Evolutionary conservation across 2,113 vertebrate species (phyloP), one percentile per base, ranked within the genome.

Genomic region (Chamaea fasciata): DNA sequence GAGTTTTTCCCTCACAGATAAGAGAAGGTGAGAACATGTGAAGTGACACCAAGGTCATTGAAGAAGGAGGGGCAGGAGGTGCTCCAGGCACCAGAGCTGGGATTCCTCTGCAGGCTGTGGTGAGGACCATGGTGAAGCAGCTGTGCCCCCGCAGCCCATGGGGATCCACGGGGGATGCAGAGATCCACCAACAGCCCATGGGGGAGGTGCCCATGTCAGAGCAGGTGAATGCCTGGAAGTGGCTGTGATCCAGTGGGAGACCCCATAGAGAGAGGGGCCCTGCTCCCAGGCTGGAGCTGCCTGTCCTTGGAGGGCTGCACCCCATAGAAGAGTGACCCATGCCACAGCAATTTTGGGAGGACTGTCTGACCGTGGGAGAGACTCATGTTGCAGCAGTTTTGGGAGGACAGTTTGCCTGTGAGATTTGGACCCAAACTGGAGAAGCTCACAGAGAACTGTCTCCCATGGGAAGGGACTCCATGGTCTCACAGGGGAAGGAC

Each of bases 131-230:
- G 47, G 46, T 7, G 23, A 7, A 33, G 46, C 35, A 63, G 59
- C 46, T 21, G 35, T 27, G 35, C 13, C 6, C 13, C 22, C 13
- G 15, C 35, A 21, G 46, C 35, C 55, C 12, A 0, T 7, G 44
- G 44, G 42, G 13, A 60, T 49, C 56, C 56, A 60, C 0, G 0
- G 16, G 55, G 24, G 33, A 17, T 46, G 24, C 41, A 41, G 30
- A 55, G 53, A 55, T 55, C 53, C 18, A 55, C 56, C 14, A 21
- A 6, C 56, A 57, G 56, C 21, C 56, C n/a, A 0, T 39, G 26
- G 23, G 17, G 28, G 17, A 28, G 17, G 14, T 7, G 31, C 10
- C 6, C 2, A 3, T 23, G 24, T 13, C 0, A 0, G 41, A 46
- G 53, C 4, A 9, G 52, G 13, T 57, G 53, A 10, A 10, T 57